Evolutionary conservation across 1,140 invertebrate genomes (phyloP).

Genomic region (Trypoxylus dichotomus): DNA sequence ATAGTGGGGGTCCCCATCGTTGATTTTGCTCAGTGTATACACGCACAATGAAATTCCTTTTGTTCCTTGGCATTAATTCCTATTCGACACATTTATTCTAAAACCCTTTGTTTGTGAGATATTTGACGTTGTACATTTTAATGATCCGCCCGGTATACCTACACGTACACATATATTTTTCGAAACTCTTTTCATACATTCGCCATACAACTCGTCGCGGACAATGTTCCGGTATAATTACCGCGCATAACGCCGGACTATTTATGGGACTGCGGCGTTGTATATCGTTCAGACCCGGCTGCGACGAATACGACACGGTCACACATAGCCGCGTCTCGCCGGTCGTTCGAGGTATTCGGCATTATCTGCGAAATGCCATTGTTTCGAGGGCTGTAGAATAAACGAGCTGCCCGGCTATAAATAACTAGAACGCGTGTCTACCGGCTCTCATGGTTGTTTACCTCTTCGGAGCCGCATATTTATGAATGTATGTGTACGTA

Average conservation of each 20-base stretch:
- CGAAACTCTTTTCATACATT: too few species aligned
- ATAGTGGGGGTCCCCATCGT: too few species aligned
- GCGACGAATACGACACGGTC: too few species aligned
- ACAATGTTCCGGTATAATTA: background rate
- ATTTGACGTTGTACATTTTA: too few species aligned
- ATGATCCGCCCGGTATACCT: too few species aligned
- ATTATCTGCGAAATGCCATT: background rate
- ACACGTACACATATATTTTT: too few species aligned
- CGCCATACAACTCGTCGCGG: background rate
- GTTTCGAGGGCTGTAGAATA: background rate
- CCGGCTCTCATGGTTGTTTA: background rate
- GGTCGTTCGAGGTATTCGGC: background rate
- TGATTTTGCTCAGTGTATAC: too few species aligned
- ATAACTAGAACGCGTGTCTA: background rate
- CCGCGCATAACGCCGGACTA: background rate
- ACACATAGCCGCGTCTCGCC: background rate
- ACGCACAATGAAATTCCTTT: too few species aligned
- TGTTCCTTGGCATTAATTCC: too few species aligned
- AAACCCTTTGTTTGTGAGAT: too few species aligned
- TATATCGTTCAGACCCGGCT: too few species aligned
- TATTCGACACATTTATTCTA: too few species aligned
- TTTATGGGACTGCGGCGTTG: background rate
- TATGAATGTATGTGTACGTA: background rate
- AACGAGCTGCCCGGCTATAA: background rate
- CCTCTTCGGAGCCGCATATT: background rate